A percentile compares a stretch with the other conserved stretches of the same genome.
Evolutionary conservation across 2,888 invertebrate genomes (phyloP).

Genomic region (Octodonta nipae): DNA sequence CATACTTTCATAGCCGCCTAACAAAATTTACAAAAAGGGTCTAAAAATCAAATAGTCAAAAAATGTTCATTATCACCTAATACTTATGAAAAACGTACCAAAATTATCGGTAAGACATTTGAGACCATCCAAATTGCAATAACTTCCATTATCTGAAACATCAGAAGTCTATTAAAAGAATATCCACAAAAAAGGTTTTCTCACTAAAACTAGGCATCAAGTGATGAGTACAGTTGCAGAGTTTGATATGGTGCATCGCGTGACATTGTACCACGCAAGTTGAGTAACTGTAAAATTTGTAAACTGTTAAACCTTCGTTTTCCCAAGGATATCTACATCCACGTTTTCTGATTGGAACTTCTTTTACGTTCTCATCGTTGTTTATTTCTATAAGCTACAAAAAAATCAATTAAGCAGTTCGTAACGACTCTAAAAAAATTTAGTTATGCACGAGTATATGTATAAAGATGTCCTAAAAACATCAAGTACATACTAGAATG

Average conservation of each 20-base stretch:
- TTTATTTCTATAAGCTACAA: conserved; percentile 46
- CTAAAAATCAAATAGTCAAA: no score
- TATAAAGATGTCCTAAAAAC: no score
- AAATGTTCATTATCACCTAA: no score
- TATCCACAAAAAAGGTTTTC: no score
- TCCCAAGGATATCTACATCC: conserved; percentile 46
- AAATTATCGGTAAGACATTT: conserved; percentile 40
- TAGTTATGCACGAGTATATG: no score
- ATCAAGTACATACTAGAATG: no score
- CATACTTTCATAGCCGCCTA: no score
- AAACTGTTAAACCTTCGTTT: conserved; percentile 33
- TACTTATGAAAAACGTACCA: conserved; percentile 26
- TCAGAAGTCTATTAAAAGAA: no score
- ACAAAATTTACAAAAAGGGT: no score
- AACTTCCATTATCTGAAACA: conserved; percentile 35
- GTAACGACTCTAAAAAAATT: no score
- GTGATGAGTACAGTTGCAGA: conserved; percentile 52
- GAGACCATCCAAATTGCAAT: conserved; percentile 43
- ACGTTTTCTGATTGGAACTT: conserved; percentile 37
- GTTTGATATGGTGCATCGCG: conserved; percentile 38
- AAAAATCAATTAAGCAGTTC: no score
- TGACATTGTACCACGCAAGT: conserved; percentile 47
- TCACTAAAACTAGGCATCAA: conserved; percentile 45
- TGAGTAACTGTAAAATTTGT: conserved; percentile 44
- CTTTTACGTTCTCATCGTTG: conserved; percentile 42